Conservation (phyloP, 2,113 vertebrate genomes). For the Neodon shergylaensis region DNA sequence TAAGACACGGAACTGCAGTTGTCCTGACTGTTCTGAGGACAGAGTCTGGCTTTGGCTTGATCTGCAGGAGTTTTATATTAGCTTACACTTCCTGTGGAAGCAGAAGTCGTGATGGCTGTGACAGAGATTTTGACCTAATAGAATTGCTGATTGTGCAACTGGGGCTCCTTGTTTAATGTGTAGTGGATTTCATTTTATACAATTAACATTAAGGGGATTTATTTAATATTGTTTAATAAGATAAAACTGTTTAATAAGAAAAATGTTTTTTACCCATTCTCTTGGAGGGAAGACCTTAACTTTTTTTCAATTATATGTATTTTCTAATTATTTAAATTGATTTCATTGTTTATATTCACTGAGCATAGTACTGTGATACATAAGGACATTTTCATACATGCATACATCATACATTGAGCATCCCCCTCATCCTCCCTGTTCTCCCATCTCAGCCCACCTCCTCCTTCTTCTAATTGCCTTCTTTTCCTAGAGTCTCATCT, state of each 20-base stretch:
- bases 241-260: neutral
- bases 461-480: neutral
- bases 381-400: neutral
- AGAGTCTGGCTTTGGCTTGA: slow-evolving; percentile 63
- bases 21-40: slow-evolving; percentile 65
- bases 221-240: slow-evolving; percentile 41
- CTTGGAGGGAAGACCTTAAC: slow-evolving; percentile 29
- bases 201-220: slow-evolving; percentile 27
- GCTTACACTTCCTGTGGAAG: slow-evolving; percentile 68
- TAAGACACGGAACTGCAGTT: slow-evolving; percentile 51
- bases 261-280: slow-evolving; percentile 30
- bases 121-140: slow-evolving; percentile 9
- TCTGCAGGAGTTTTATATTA: slow-evolving; percentile 70
- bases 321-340: neutral
- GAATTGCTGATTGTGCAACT: slow-evolving; percentile 3
- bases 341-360: neutral
- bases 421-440: too few relatives aligned
- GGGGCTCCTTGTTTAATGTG: slow-evolving; percentile 26
- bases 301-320: neutral
- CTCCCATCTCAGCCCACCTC: neutral
- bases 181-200: slow-evolving; percentile 1
- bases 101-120: slow-evolving; percentile 10
- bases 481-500: neutral
- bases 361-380: neutral
- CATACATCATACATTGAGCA: neutral